These are phyloP conservation scores for Cryptotis parvus DNA, from an alignment of 2,113 vertebrate genomes.

Conservation along the genomic window DNA sequence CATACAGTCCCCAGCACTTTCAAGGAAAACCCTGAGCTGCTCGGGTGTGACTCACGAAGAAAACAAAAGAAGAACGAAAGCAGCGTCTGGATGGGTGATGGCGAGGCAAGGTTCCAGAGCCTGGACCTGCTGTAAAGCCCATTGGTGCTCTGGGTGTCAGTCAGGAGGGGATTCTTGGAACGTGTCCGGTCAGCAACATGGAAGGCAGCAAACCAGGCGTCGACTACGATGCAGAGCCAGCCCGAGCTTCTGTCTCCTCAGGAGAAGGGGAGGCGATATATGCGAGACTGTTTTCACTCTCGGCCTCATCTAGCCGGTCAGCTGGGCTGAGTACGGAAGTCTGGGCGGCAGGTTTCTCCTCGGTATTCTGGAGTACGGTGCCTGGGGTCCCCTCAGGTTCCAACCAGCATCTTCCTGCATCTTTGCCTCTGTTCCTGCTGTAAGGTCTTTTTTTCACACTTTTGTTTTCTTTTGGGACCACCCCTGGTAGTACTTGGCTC, in stretches of 20 bases:
- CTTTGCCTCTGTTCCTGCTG: not conserved
- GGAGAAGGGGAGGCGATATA: no score
- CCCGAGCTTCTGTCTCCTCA: no score
- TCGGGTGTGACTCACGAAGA: no score
- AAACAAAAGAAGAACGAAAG: no score
- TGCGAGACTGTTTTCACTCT: not conserved
- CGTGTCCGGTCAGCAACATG: not conserved
- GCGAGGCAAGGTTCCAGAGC: no score
- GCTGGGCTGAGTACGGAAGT: not conserved
- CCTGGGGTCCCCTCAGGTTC: no score
- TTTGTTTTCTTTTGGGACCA: not conserved
- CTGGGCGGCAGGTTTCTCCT: not conserved
- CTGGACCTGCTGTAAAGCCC: not conserved
- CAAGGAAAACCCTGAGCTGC: no score
- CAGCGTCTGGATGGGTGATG: no score
- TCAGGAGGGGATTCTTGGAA: no score
- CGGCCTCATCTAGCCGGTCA: not conserved
- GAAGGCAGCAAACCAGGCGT: no score
- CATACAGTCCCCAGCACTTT: not conserved
- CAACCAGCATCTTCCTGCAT: not conserved
- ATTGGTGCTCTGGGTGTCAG: not conserved
- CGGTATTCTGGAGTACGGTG: not conserved
- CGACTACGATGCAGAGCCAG: no score
- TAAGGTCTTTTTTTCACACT: not conserved
- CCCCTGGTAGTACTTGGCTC: no score